phyloP scores from a whole-genome alignment of 2,888 invertebrate species.

The Dorcus hopei region DNA sequence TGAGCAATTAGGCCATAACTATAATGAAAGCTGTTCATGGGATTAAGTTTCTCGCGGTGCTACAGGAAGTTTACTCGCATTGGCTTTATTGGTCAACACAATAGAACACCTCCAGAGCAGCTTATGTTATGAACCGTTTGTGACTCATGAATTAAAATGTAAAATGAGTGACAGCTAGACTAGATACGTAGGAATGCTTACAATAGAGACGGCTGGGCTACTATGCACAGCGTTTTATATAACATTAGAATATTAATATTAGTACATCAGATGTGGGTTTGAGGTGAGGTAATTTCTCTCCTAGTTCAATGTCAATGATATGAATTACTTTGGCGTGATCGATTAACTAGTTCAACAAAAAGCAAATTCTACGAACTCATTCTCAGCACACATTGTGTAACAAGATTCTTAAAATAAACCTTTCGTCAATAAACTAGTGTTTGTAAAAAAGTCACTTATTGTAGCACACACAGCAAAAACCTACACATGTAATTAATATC shows the following conservation, averaged over 20 bases:
- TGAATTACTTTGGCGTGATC: background rate
- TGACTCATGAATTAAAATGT: slow-evolving; percentile 25
- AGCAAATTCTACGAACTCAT: background rate
- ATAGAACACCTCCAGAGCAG: slow-evolving; percentile 18
- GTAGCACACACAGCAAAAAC: too few species aligned
- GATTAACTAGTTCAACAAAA: slow-evolving; percentile 6
- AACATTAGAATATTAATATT: slow-evolving; percentile 11
- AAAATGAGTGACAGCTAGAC: slow-evolving; percentile 24
- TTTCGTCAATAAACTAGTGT: background rate
- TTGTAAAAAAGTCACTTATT: too few species aligned
- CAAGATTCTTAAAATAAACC: background rate
- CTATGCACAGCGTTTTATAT: slow-evolving; percentile 20
- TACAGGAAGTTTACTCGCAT: slow-evolving; percentile 16
- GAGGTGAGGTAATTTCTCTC: background rate
- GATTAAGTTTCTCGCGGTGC: slow-evolving; percentile 12
- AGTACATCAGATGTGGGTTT: background rate
- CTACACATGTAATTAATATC: too few species aligned
- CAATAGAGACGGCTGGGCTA: slow-evolving; percentile 10
- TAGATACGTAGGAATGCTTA: slow-evolving; percentile 17
- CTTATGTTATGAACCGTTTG: slow-evolving; percentile 12
- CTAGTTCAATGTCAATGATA: slow-evolving; percentile 10
- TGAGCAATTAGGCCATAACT: slow-evolving; percentile 15
- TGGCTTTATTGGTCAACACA: slow-evolving; percentile 16
- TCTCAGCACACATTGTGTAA: background rate
- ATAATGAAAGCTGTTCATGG: slow-evolving; percentile 12